Evolutionary conservation across 1,140 invertebrate genomes (phyloP), one percentile per base, ranked within the genome.

Genomic region (Dendrolimus kikuchii): DNA sequence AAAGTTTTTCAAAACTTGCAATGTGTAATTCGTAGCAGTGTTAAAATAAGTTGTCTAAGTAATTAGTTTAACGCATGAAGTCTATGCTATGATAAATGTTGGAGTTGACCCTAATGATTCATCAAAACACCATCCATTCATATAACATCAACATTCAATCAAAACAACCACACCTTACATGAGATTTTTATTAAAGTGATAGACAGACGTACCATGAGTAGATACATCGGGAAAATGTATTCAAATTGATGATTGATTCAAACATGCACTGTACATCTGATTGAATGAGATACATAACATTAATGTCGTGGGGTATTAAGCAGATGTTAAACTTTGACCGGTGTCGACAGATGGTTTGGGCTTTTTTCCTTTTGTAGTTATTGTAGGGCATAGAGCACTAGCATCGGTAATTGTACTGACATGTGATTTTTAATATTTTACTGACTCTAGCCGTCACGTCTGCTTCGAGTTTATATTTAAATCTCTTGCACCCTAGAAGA

Each of bases 201-300:
- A 61, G 47, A 60, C 57, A 56, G 59, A 65, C 56, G 60, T 23
- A 3, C 23, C 23, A 23, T 23, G 23, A 23, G 23, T 23, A 23
- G 23, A 79, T 77, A 67, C 62, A 63, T 69, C 68, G 64, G 60
- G 60, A 49, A 62, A 77, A 83, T 81, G 74, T 79, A 82, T 81
- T 81, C 76, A 84, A 81, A 81, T 81, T 77, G 75, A 73, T 81
- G 77, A 81, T 81, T 81, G 77, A 84, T 84, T 81, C 56, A 71
- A 78, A 81, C 77, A 84, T 59, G 71, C 57, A 53, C 59, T 53
- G 60, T 68, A 63, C 62, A 62, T 67, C 53, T 75, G 76, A 82
- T 83, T 79, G 76, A 85, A 85, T 81, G 64, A 79, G 78, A 84
- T 82, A 84, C 81, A 82, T 82, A 79, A 61, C 60, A 81, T 85